Conservation (phyloP, 2,797 vertebrate species). For the Gallinago solitaria region DNA sequence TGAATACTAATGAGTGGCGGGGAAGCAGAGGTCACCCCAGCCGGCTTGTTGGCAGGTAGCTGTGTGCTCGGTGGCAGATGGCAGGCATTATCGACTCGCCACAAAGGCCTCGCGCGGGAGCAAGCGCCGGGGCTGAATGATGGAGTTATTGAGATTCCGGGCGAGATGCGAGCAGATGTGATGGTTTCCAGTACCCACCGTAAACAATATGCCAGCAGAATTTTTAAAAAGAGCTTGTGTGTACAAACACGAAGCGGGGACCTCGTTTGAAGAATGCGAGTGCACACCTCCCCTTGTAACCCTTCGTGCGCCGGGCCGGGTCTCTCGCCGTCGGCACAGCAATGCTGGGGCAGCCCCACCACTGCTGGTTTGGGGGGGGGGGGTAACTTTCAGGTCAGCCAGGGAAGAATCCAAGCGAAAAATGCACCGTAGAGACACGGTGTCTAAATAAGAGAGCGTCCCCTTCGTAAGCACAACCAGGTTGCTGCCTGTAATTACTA, state of each 20-base stretch:
- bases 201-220: constrained; percentile 84
- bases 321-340: not conserved
- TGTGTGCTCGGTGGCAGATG: constrained; percentile 86
- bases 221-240: constrained; percentile 78
- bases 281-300: constrained; percentile 68
- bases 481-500: not conserved
- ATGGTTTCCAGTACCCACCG: constrained; percentile 78
- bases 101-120: constrained; percentile 80
- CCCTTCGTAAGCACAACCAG: not conserved
- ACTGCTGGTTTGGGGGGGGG: not conserved
- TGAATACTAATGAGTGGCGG: constrained; percentile 93
- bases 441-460: accelerated
- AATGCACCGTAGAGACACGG: accelerated
- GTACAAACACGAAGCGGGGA: constrained; percentile 77
- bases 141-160: constrained; percentile 84
- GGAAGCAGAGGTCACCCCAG: constrained; percentile 82
- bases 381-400: not conserved
- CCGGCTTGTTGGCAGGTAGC: constrained; percentile 83
- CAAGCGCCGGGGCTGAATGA: constrained; percentile 75
- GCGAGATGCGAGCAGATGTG: constrained; percentile 82
- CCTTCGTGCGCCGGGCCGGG: not conserved
- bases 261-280: constrained; percentile 68
- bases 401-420: not conserved
- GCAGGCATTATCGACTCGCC: constrained; percentile 84
- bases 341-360: not conserved